Base-by-base conservation (phyloP, 2,113 vertebrate species). In the Chelonoidis abingdonii region DNA sequence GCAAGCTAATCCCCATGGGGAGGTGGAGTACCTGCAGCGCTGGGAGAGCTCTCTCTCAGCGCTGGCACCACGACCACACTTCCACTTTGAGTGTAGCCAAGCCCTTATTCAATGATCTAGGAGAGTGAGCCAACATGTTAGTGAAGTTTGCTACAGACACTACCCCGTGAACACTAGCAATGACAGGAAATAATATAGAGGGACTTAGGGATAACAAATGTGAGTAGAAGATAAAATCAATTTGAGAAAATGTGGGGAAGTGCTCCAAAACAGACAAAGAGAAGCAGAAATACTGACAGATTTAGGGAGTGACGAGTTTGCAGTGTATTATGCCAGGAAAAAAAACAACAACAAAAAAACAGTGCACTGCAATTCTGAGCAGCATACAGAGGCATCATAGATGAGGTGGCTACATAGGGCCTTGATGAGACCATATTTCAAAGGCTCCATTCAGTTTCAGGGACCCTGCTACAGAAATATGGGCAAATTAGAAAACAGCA, bases 291-390 rank as follows among this genome's bases (percentile, higher is more conserved):
- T 89, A 93, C 90, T 35, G 49, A 21, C 86, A 89, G 44, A 56
- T 31, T 72, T 12, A 19, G 14, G 21, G 6, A 13, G 14, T 90
- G 11, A 86, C 17, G 76, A 89, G 54, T 13, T 27, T 80, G 57
- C 41, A 84, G n/a, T 0, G 0, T 31, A 29, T 69, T 85, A 82
- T 24, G 83, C 29, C 8, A 5, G 57, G 44, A 10, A 49, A 49
- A 10, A 49, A 49, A 49, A 49, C 44, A 14, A 50, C 4, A 50
- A 50, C 82, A 9, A 38, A 52, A 87, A 24, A 81, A 50, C 4
- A 38, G 9, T 76, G 14, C 0, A 0, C 90, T 13, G 8, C 1
- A 0, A 52, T 89, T 50, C 29, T 83, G 4, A 1, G 59, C 24
- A 79, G 4, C 47, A 56, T 1, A 35, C 25, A 1, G 35, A 75